These are phyloP conservation scores for Macrophya annulata DNA, from an alignment of 2,888 invertebrate species.

Conservation along the genomic window DNA sequence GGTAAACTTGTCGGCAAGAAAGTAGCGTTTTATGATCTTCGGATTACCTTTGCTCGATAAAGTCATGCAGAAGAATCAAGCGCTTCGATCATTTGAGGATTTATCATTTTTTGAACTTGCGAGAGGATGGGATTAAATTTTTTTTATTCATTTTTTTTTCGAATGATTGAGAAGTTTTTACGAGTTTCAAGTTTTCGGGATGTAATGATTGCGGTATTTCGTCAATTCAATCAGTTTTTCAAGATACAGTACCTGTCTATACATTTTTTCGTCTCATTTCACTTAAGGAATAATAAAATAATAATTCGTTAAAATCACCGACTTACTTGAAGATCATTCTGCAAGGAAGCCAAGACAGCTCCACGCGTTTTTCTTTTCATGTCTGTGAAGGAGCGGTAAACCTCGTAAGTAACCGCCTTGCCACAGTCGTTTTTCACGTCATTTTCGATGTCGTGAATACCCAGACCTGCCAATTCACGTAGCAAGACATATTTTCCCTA, in stretches of 20 bases:
- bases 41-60: conserved; percentile 26
- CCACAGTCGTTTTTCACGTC: conserved; percentile 79
- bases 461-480: conserved; percentile 87
- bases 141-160: not conserved
- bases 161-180: not conserved
- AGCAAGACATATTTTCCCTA: conserved; percentile 88
- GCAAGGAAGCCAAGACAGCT: conserved; percentile 78
- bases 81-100: not conserved
- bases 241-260: conserved; percentile 51
- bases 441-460: conserved; percentile 82
- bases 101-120: not conserved
- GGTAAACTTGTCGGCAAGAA: not conserved
- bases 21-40: not conserved
- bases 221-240: not conserved
- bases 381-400: conserved; percentile 73
- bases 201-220: not conserved
- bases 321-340: conserved; percentile 77
- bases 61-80: not conserved
- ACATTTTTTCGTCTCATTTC: not conserved
- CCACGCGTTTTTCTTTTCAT: conserved; percentile 78
- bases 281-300: conserved; percentile 58
- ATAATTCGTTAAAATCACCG: conserved; percentile 1
- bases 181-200: not conserved
- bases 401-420: conserved; percentile 70
- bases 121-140: not conserved